These are phyloP conservation scores for Ceryle rudis DNA, from an alignment of 2,797 vertebrate genomes.

Conservation along the genomic window DNA sequence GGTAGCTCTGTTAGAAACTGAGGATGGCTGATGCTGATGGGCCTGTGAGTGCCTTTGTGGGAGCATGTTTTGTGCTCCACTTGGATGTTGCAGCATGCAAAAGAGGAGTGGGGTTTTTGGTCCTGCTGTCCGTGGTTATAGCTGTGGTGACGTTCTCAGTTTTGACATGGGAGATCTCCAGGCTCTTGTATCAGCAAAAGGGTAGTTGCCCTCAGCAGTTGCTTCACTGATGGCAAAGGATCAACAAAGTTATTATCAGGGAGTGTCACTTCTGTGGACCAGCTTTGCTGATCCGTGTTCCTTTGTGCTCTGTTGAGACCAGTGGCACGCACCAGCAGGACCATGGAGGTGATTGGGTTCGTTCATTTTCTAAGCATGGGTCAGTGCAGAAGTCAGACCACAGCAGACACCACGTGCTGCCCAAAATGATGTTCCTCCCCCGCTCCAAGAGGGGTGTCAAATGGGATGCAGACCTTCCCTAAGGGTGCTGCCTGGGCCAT, in stretches of 20 bases:
- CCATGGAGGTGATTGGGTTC: neutral
- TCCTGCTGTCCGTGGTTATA: neutral
- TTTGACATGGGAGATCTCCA: neutral
- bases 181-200: neutral
- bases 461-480: neutral
- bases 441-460: neutral
- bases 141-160: neutral
- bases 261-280: neutral
- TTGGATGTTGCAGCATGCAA: neutral
- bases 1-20: neutral
- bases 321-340: neutral
- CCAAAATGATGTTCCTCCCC: neutral
- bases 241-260: neutral
- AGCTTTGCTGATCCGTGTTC: neutral
- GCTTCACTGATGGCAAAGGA: neutral
- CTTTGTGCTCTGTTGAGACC: neutral
- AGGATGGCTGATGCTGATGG: neutral
- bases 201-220: neutral
- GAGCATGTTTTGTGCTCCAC: neutral
- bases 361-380: fast-evolving
- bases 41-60: neutral
- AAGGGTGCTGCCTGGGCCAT: neutral
- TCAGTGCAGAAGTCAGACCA: neutral
- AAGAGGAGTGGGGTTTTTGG: neutral
- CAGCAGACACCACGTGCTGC: neutral